Base-by-base conservation (phyloP, 2,888 invertebrate species). In the Leptodirus hochenwartii region DNA sequence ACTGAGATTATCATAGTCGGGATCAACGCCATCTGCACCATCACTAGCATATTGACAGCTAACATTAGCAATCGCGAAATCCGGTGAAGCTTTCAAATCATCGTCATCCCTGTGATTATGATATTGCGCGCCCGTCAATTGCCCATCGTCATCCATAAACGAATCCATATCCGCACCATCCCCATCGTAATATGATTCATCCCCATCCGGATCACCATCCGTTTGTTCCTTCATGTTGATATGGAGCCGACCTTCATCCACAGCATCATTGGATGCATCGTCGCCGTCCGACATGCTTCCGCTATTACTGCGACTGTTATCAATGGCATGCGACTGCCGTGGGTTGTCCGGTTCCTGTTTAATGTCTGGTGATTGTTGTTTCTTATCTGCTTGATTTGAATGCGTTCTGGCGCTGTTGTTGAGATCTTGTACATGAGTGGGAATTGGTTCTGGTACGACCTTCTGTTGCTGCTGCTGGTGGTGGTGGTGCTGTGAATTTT, bases 21-120 rank as follows among this genome's bases (percentile, higher is more conserved):
- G n/a, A n/a, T n/a, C n/a, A n/a, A n/a, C n/a, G n/a, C n/a, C 6
- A n/a, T 6, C 3, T n/a, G n/a, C n/a, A n/a, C n/a, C n/a, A n/a
- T n/a, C n/a, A n/a, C n/a, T n/a, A n/a, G n/a, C 69, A 46, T 70
- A 70, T 40, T 68, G 68, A 39, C 70, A 70, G 37, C 67, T 67
- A 30, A 70, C 70, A 49, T 69, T 70, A 14, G 69, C 67, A 42
- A 69, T 69, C 25, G 69, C 66, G 33, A 50, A 54, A 23, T 51
- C 51, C 5, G 51, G 46, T 4, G 49, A n/a, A n/a, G n/a, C 44
- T 33, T 47, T 47, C 16, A 43, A 44, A 11, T 43, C 42, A n/a
- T n/a, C 41, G 15, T 36, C 36, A 12, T 36, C 35, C 15, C 39
- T 41, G 12, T 25, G 20, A 5, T 47, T 48, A 30, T 47, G 46